phyloP scores from a whole-genome alignment of 2,797 vertebrate species.

The Sorex maritimensis region DNA sequence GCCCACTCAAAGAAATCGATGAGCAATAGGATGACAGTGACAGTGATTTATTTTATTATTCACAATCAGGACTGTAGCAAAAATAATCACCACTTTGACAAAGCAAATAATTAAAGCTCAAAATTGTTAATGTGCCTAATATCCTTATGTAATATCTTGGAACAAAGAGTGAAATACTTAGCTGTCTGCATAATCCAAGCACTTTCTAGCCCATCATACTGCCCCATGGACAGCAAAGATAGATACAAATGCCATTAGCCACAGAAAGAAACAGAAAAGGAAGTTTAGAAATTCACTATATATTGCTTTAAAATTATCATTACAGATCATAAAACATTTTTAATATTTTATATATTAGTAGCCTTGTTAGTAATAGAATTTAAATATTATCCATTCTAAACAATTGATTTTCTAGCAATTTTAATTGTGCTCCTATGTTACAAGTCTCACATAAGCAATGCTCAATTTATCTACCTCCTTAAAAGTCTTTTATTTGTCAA shows the following conservation, averaged over 20 bases:
- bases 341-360: slow-evolving; percentile 49
- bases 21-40: too few species aligned
- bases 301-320: slow-evolving; percentile 5
- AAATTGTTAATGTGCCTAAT: not conserved
- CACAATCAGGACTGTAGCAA: not conserved
- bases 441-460: slow-evolving; percentile 26
- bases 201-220: not conserved
- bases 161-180: not conserved
- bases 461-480: slow-evolving; percentile 47
- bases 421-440: slow-evolving; percentile 5
- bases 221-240: not conserved
- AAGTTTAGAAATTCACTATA: slow-evolving; percentile 44
- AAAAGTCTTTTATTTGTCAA: slow-evolving; percentile 70
- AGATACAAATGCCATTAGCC: not conserved
- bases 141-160: not conserved
- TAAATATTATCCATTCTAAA: slow-evolving; percentile 56
- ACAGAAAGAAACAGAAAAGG: not conserved
- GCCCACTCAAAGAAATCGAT: too few species aligned
- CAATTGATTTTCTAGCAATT: slow-evolving; percentile 49
- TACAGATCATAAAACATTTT: slow-evolving; percentile 3
- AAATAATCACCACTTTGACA: not conserved
- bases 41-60: slow-evolving; percentile 29
- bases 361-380: slow-evolving; percentile 38
- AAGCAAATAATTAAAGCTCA: slow-evolving; percentile 15
- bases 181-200: not conserved